Conservation (phyloP, 2,888 invertebrate species). For the Chrysina gloriosa region DNA sequence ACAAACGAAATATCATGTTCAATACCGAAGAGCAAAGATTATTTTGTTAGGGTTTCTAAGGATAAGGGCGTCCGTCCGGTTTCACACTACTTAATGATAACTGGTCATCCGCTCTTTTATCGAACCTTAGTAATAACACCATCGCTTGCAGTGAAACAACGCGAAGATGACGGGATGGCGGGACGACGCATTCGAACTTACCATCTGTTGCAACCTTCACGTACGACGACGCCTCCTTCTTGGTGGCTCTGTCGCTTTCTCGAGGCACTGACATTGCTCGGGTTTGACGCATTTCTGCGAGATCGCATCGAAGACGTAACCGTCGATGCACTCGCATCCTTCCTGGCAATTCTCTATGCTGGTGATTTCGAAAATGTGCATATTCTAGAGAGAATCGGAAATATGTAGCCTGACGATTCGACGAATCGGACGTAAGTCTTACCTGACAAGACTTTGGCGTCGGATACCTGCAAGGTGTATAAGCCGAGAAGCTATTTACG, state of each 20-base stretch:
- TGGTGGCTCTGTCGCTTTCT: constrained; percentile 2
- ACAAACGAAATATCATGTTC: too few species aligned
- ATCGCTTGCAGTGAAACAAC: too few species aligned
- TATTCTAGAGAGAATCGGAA: constrained; percentile 3
- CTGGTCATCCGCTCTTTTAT: too few species aligned
- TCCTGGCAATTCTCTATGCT: constrained; percentile 73
- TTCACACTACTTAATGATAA: too few species aligned
- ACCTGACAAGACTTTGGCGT: constrained; percentile 81
- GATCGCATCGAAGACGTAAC: constrained; percentile 74
- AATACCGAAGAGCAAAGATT: too few species aligned
- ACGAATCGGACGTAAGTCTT: constrained; percentile 20
- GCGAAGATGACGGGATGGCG: too few species aligned
- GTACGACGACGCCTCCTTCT: background rate
- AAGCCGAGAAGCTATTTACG: constrained; percentile 71
- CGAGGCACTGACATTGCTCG: constrained; percentile 71
- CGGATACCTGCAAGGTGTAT: constrained; percentile 76
- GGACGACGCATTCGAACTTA: too few species aligned
- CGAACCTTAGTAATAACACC: too few species aligned
- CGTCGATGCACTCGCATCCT: constrained; percentile 78
- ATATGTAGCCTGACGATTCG: background rate
- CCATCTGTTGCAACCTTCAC: background rate
- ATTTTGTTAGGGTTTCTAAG: too few species aligned
- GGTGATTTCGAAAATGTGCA: constrained; percentile 42
- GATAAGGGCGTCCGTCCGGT: too few species aligned
- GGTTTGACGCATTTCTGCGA: constrained; percentile 73